phyloP scores from a whole-genome alignment of 2,888 invertebrate genomes.

The Noctua janthe region DNA sequence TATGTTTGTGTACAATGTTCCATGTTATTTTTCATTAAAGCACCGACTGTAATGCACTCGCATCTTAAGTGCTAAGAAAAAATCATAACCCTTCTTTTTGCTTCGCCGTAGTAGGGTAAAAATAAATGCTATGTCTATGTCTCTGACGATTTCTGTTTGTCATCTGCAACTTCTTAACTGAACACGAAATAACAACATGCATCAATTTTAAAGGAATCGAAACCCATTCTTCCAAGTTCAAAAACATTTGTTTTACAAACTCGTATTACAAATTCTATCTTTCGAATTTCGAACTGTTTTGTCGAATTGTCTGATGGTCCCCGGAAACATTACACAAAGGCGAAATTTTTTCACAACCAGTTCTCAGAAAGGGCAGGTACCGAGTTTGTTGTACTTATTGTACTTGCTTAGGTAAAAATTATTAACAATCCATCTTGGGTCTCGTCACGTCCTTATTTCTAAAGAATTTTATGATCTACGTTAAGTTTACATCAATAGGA shows the following conservation, averaged over 20 bases:
- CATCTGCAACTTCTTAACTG: constrained; percentile 14
- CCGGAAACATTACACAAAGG: constrained; percentile 65
- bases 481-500: constrained; percentile 58
- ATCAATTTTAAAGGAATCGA: constrained; percentile 31
- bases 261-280: constrained; percentile 53
- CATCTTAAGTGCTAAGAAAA: background rate
- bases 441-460: constrained; percentile 44
- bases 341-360: constrained; percentile 41
- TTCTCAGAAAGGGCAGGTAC: constrained; percentile 65
- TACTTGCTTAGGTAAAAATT: constrained; percentile 59
- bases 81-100: background rate
- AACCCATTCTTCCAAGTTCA: constrained; percentile 27
- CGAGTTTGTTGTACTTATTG: constrained; percentile 59
- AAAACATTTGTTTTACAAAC: constrained; percentile 44
- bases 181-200: constrained; percentile 1
- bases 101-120: background rate
- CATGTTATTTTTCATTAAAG: background rate
- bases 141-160: background rate
- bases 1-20: no score
- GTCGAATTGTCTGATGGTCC: constrained; percentile 57
- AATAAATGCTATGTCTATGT: constrained; percentile 1
- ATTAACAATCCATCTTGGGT: constrained; percentile 62
- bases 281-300: constrained; percentile 54
- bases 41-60: background rate
- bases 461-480: constrained; percentile 68